Evolutionary conservation across 1,140 invertebrate species (phyloP).

Genomic region (Brachionus asplanchnoidis): DNA sequence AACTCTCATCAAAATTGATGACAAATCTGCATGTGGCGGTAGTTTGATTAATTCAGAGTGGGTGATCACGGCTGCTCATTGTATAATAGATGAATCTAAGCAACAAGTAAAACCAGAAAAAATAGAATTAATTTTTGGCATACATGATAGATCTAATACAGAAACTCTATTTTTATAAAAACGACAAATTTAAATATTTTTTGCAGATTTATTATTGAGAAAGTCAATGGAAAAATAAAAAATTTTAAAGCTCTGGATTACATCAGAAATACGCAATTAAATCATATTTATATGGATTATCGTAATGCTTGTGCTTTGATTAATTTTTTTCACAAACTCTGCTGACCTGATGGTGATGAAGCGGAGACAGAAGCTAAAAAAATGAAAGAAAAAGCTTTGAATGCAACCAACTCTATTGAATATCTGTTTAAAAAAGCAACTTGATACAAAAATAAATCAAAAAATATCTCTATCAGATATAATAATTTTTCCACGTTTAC

Average conservation of each 20-base stretch:
- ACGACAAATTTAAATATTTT: too few species aligned
- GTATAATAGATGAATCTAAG: too few species aligned
- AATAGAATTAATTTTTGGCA: too few species aligned
- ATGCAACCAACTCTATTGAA: too few species aligned
- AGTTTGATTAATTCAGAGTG: slow-evolving; percentile 63
- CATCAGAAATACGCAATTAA: background rate
- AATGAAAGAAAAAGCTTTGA: slow-evolving; percentile 7
- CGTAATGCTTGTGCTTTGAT: background rate
- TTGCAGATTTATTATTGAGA: slow-evolving; percentile 12
- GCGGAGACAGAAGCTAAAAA: background rate
- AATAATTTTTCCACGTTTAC: too few species aligned
- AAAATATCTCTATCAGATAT: too few species aligned
- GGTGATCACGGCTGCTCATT: slow-evolving; percentile 67
- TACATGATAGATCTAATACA: too few species aligned
- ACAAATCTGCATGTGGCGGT: slow-evolving; percentile 54
- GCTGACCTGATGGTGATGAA: background rate
- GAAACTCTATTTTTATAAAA: too few species aligned
- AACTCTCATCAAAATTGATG: background rate
- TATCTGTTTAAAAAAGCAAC: too few species aligned
- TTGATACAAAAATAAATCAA: too few species aligned
- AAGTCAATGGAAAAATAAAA: background rate
- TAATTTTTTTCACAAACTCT: background rate
- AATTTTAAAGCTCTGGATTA: background rate
- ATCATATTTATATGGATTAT: background rate
- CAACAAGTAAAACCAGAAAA: too few species aligned